Conservation (phyloP, 2,888 invertebrate genomes). For the Dasysyrphus tricinctus region DNA sequence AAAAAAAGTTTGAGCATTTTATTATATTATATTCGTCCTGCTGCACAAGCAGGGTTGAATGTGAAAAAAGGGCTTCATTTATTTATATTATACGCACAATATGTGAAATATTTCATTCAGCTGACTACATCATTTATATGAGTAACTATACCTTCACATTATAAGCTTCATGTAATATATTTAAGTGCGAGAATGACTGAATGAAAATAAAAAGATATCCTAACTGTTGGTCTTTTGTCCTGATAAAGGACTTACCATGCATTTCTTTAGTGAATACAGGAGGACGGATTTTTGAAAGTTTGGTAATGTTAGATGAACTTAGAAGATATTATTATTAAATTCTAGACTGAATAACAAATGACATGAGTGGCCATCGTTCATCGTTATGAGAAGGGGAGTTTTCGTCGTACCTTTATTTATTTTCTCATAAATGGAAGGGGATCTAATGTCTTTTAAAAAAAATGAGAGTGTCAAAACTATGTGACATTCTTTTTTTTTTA, state of each 20-base stretch:
- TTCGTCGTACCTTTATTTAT: background rate
- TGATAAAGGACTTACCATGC: conserved; percentile 8
- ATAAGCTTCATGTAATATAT: conserved; percentile 28
- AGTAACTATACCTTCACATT: conserved; percentile 17
- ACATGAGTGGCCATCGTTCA: background rate
- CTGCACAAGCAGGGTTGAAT: background rate
- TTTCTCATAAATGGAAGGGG: background rate
- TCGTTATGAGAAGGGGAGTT: background rate
- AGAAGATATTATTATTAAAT: background rate
- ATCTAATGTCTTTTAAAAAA: background rate
- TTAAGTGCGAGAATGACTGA: conserved; percentile 48
- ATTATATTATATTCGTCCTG: conserved; percentile 52
- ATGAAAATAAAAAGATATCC: conserved; percentile 4
- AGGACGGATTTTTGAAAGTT: background rate
- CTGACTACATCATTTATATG: conserved; percentile 26
- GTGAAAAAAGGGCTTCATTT: conserved; percentile 67
- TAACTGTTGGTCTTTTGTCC: background rate
- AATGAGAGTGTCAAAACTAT: background rate
- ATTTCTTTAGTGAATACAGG: no score
- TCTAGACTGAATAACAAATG: background rate
- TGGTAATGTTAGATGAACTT: background rate
- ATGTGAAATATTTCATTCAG: conserved; percentile 43
- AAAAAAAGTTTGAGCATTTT: conserved; percentile 52
- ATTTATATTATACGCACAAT: conserved; percentile 60
- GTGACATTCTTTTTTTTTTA: background rate